Evolutionary conservation across 2,888 invertebrate genomes (phyloP).

Genomic region (Icerya purchasi): DNA sequence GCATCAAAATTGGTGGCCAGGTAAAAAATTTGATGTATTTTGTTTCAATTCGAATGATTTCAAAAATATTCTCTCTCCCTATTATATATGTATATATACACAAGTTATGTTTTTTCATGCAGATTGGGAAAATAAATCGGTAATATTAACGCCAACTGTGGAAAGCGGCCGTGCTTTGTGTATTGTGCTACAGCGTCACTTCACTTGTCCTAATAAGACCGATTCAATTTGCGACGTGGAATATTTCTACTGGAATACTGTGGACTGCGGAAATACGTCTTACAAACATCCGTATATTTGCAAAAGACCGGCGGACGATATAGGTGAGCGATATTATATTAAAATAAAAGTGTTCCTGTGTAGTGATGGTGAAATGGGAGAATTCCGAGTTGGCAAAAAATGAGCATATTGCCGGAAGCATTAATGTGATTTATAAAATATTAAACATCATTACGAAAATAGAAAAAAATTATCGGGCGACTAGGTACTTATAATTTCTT

Average conservation of each 20-base stretch:
- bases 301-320: conserved; percentile 29
- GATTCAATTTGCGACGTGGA: conserved; percentile 25
- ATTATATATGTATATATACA: background rate
- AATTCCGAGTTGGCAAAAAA: too few species aligned
- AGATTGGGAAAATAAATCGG: conserved; percentile 18
- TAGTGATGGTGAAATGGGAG: too few species aligned
- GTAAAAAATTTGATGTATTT: conserved; percentile 23
- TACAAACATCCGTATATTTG: conserved; percentile 29
- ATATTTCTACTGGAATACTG: conserved; percentile 30
- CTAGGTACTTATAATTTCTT: too few species aligned
- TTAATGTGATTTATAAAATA: too few species aligned
- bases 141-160: conserved; percentile 14
- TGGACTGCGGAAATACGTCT: conserved; percentile 27
- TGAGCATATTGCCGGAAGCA: too few species aligned
- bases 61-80: background rate
- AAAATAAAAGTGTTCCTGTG: too few species aligned
- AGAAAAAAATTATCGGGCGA: too few species aligned
- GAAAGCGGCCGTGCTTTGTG: conserved; percentile 23
- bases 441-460: too few species aligned
- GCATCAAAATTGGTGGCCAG: conserved; percentile 31
- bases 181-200: conserved; percentile 25
- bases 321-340: conserved; percentile 23
- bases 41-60: too few species aligned
- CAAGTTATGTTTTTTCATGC: background rate
- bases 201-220: conserved; percentile 23